These are phyloP conservation scores for Eupithecia subfuscata DNA, from an alignment of 2,888 invertebrate genomes.

Conservation along the genomic window DNA sequence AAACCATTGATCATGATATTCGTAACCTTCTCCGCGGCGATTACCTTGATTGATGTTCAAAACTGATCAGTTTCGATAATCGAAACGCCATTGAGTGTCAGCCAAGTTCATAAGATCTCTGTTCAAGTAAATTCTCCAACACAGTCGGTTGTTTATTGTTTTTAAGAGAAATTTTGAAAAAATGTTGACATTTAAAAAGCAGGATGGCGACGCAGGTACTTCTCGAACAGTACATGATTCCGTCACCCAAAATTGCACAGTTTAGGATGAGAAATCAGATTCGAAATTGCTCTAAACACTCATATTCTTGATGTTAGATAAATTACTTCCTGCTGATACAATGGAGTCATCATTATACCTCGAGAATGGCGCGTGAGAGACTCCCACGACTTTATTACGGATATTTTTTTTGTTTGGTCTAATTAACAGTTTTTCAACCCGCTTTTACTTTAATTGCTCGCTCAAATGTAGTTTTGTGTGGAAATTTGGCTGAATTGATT, in stretches of 20 bases:
- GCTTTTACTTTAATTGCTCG: slow-evolving; percentile 81
- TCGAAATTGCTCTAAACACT: slow-evolving; percentile 82
- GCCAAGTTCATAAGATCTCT: neutral
- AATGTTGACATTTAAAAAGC: neutral
- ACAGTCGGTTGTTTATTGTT: too few species aligned
- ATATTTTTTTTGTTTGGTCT: slow-evolving; percentile 82
- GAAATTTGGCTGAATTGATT: slow-evolving; percentile 20
- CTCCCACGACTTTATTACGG: slow-evolving; percentile 82
- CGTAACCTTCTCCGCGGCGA: too few species aligned
- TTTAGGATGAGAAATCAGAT: slow-evolving; percentile 80
- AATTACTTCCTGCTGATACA: slow-evolving; percentile 83
- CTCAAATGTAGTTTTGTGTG: slow-evolving; percentile 46
- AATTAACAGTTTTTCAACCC: slow-evolving; percentile 81
- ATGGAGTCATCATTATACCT: slow-evolving; percentile 81
- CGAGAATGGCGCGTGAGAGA: slow-evolving; percentile 79
- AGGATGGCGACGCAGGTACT: slow-evolving; percentile 20
- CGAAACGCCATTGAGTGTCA: too few species aligned
- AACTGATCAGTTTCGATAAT: too few species aligned
- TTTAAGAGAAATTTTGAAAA: neutral
- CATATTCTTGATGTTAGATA: slow-evolving; percentile 84
- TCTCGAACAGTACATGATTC: slow-evolving; percentile 53
- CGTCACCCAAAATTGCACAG: slow-evolving; percentile 78
- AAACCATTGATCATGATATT: too few species aligned
- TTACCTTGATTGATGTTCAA: too few species aligned
- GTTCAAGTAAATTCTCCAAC: neutral